Evolutionary conservation across 2,888 invertebrate genomes (phyloP), one percentile per base, ranked within the genome.

Genomic region (Brassicogethes aeneus): DNA sequence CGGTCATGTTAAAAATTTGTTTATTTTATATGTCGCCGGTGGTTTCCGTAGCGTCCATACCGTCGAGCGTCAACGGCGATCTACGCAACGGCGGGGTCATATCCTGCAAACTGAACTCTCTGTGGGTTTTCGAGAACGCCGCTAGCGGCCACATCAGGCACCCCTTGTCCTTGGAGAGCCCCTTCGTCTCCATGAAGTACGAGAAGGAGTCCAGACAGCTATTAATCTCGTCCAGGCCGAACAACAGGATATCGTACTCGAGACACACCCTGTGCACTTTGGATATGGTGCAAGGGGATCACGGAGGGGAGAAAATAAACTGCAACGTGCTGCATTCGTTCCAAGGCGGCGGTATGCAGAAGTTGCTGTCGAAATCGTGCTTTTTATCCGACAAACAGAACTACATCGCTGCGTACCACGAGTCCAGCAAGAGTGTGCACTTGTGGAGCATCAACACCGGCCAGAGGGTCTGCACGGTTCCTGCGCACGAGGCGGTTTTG

Each of bases 1-100:
- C n/a, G n/a, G n/a, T n/a, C n/a, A n/a, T n/a, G n/a, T n/a, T n/a
- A n/a, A n/a, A n/a, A n/a, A n/a, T n/a, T n/a, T n/a, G n/a, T n/a
- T n/a, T n/a, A n/a, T n/a, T n/a, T n/a, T n/a, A 85, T 51, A 70
- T 76, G 53, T 83, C 87, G 2, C 89, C 90, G 0, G 85, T 90
- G 0, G 77, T 78, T 14, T 76, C 81, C 57, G 45, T 85, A 57
- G 60, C 70, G 57, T 44, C 76, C 50, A 62, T 84, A 57, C 64
- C 69, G 3, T 50, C 59, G 10, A 55, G 56, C 42, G 39, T 77
- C 48, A 33, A 71, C 49, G 56, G 64, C 12, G 57, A 61, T 17
- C 64, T 76, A 34, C 59, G 65, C 1, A 55, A 64, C 31, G 80
- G 76, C 12, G 87, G 86, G 0, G 68, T 87, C 10, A 57, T 88